Conservation (phyloP, 1,140 invertebrate species). For the Ectropis grisescens region DNA sequence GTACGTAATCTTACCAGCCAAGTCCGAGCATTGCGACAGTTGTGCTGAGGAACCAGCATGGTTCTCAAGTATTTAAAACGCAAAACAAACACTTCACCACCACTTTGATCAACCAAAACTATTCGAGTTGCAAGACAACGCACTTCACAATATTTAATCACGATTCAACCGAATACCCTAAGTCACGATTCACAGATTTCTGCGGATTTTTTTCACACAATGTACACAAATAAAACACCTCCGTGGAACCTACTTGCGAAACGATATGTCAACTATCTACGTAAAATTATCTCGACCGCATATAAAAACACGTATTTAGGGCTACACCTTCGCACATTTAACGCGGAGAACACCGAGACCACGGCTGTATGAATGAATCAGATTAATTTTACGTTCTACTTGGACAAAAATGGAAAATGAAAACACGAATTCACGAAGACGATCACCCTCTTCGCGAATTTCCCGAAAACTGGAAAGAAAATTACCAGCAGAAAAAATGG, state of each 20-base stretch:
- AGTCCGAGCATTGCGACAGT: too few relatives aligned
- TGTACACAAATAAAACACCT: conserved; percentile 50
- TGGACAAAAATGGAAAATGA: too few relatives aligned
- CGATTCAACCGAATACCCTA: too few relatives aligned
- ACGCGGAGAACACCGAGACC: too few relatives aligned
- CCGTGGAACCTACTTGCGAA: conserved; percentile 42
- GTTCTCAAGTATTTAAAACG: conserved; percentile 15
- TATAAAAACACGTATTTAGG: conserved; percentile 5
- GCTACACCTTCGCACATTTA: too few relatives aligned
- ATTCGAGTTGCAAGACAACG: too few relatives aligned
- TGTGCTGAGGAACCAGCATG: conserved; percentile 19
- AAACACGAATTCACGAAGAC: conserved; percentile 1
- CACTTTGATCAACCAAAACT: too few relatives aligned
- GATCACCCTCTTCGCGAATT: conserved; percentile 13
- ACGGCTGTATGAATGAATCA: too few relatives aligned
- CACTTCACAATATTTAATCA: too few relatives aligned
- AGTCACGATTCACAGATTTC: conserved; percentile 9
- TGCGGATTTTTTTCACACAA: conserved; percentile 29
- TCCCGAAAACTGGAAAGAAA: conserved; percentile 22
- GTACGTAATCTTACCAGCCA: too few relatives aligned
- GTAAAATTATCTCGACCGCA: conserved; percentile 20
- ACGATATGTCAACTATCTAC: conserved; percentile 41
- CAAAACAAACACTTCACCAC: background rate
- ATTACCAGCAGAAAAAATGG: conserved; percentile 5
- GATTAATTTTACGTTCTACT: too few relatives aligned